phyloP scores from a whole-genome alignment of 1,140 invertebrate species.

The Platyura marginata region DNA sequence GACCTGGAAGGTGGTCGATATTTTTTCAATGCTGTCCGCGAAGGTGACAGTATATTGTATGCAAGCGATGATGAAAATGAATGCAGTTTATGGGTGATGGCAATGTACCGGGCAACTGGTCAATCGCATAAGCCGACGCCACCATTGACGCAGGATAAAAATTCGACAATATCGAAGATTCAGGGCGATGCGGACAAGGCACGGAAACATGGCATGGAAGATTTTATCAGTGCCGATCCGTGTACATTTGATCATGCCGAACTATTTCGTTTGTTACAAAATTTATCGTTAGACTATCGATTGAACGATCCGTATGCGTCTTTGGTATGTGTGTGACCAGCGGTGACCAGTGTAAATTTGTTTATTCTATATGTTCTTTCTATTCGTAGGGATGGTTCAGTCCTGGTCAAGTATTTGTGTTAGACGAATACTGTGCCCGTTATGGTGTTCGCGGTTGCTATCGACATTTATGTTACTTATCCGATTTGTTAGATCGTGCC shows the following conservation, averaged over 20 bases:
- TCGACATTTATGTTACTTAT: slow-evolving; percentile 90
- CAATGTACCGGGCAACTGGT: slow-evolving; percentile 94
- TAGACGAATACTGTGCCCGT: slow-evolving; percentile 95
- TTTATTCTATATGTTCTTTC: slow-evolving; percentile 1
- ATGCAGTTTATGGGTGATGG: slow-evolving; percentile 96
- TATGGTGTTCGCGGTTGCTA: slow-evolving; percentile 96
- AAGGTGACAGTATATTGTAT: slow-evolving; percentile 93
- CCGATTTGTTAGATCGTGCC: slow-evolving; percentile 85
- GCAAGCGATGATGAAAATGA: slow-evolving; percentile 98
- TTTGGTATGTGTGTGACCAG: slow-evolving; percentile 44
- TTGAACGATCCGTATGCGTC: slow-evolving; percentile 95
- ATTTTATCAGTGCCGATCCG: slow-evolving; percentile 95
- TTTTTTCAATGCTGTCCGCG: slow-evolving; percentile 97
- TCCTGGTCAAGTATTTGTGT: slow-evolving; percentile 92
- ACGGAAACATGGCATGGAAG: slow-evolving; percentile 96
- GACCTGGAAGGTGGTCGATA: slow-evolving; percentile 74
- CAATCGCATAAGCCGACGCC: slow-evolving; percentile 97
- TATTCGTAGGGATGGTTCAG: slow-evolving; percentile 87
- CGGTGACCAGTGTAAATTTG: neutral
- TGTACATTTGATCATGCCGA: slow-evolving; percentile 90
- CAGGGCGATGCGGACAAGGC: slow-evolving; percentile 93
- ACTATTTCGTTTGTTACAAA: slow-evolving; percentile 83
- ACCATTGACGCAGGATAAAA: slow-evolving; percentile 71
- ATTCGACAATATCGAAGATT: slow-evolving; percentile 71
- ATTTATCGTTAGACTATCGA: slow-evolving; percentile 83